Evolutionary conservation across 2,888 invertebrate species (phyloP), one percentile per base, ranked within the genome.

Genomic region (Trimorus sp.): DNA sequence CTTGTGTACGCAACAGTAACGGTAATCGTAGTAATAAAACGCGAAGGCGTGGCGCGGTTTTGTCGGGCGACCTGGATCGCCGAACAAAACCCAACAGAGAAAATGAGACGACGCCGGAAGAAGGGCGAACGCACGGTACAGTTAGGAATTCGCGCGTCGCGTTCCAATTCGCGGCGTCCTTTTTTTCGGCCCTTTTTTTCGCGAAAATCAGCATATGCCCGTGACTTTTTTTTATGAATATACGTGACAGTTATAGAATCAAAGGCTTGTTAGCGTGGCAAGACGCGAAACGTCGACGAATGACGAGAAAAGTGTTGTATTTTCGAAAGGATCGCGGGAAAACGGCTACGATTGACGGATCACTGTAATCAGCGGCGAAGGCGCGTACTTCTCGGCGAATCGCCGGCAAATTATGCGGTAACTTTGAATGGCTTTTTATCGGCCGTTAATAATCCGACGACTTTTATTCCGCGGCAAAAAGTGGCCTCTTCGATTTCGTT

Each of bases 11-110:
- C 78, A 84, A 81, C 75, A 56, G 82, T 84, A 84, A 83, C 80
- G 74, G 79, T 86, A 86, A 86, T 86, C 70, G 84, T 78, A 79
- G 84, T 85, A 86, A 86, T 85, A 85, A 85, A 86, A 79, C 84
- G 62, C 40, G 48, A 62, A 82, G 84, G 84, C 77, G 82, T 84
- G 84, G 82, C 77, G 79, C 53, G 78, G 75, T 80, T 84, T 84
- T 80, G 68, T 74, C 59, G 78, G 68, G 45, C 63, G 73, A 79
- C 82, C 75, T 84, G 68, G 54, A 82, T 75, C 66, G 16, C 65
- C 71, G 78, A 79, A 80, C 75, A 83, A 76, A 81, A 76, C 75
- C 71, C 60, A 78, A 56, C 60, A 45, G 66, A 83, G 69, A 65
- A 81, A 75, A 81, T 81, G 70, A 83, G 76, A 79, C 62, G 73